Base-by-base conservation (phyloP, 2,113 vertebrate species). In the Macroglossus sobrinus region DNA sequence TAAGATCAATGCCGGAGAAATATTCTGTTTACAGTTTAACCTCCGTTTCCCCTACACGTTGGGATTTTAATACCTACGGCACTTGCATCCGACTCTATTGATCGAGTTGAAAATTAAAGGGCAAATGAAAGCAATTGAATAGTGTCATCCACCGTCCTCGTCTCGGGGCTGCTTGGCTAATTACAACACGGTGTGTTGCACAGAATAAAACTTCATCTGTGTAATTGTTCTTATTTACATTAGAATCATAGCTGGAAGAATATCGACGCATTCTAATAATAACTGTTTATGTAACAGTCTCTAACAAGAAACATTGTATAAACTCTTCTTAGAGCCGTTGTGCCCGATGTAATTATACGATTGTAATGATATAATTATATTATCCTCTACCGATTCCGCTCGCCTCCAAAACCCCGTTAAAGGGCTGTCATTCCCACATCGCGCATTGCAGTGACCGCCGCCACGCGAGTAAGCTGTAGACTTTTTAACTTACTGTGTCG, bases 1-100 rank as follows among this genome's bases (percentile, higher is more conserved):
- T 92, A 78, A 97, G 95, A 98, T 98, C 97, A 97, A 97, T 98
- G 95, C 84, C 96, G 97, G 68, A 98, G 97, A 98, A 97, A 98
- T 97, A 98, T 98, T 97, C 97, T 98, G 93, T 98, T 98, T 98
- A 97, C 59, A 0, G 81, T 97, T 97, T 98, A 98, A 95, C 96
- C 87, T 98, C 93, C 59, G 92, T 97, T 97, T 98, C 95, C 82
- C 93, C 81, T 96, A 97, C 89, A 98, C 95, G 97, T 89, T 28
- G 88, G 80, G 94, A 45, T 89, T 97, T 97, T 97, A 98, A 94
- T 97, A 97, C 82, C 64, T 74, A 81, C 94, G 97, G 45, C 94
- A 94, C 61, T 98, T 97, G 63, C 0, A 28, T 97, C 91, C 96
- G 87, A 91, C 89, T 96, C 75, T 96, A 94, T 98, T 30, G 98